Percentiles rank a stretch among this genome's conserved stretches.
Conservation (phyloP, 2,797 vertebrate genomes). For the Neomorphus geoffroyi region DNA sequence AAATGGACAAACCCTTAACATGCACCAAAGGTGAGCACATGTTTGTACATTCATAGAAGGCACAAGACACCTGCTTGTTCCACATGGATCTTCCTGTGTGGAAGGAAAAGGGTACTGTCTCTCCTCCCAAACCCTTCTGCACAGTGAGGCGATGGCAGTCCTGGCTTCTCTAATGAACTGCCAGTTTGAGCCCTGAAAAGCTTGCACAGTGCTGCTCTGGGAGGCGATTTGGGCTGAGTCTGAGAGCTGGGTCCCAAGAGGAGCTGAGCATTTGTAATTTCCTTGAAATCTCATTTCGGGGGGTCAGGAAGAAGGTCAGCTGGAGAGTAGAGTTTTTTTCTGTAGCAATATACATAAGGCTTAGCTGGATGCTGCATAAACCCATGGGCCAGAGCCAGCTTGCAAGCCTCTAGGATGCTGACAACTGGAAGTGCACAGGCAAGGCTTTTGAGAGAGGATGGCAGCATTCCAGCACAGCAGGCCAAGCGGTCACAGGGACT, state of each 20-base stretch:
- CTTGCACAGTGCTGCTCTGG: neutral
- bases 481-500: neutral
- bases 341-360: neutral
- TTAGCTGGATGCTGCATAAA: neutral
- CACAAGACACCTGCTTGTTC: neutral
- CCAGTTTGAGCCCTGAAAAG: neutral
- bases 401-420: neutral
- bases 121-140: neutral
- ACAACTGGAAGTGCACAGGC: neutral
- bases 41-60: neutral
- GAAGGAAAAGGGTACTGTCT: neutral
- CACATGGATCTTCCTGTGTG: neutral
- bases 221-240: neutral
- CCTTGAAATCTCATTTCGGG: neutral
- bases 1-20: neutral
- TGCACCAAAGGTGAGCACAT: constrained; percentile 7
- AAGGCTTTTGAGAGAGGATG: neutral
- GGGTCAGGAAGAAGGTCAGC: neutral
- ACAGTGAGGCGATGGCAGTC: neutral
- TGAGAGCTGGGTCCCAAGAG: neutral
- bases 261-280: neutral
- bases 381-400: neutral
- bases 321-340: neutral
- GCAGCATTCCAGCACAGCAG: neutral
- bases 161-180: neutral